Conservation (phyloP, 2,888 invertebrate species). For the Sphecodes monilicornis region DNA sequence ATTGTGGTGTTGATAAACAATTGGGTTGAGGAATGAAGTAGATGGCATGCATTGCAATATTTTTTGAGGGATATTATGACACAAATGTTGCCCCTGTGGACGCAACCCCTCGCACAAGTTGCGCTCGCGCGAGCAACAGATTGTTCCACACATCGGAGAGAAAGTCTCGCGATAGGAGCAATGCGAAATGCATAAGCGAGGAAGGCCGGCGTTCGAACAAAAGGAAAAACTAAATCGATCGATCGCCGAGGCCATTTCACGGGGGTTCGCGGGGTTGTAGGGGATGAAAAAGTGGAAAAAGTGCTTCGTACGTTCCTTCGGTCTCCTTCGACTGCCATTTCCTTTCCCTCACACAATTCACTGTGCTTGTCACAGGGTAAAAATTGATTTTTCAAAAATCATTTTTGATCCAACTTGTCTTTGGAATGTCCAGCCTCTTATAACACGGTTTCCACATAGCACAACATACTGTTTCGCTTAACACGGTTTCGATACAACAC, state of each 20-base stretch:
- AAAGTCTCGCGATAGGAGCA: not conserved
- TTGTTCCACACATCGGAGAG: not conserved
- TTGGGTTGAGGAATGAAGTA: not conserved
- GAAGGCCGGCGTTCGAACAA: not conserved
- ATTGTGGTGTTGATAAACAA: not conserved
- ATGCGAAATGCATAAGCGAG: constrained; percentile 10
- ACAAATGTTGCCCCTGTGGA: not conserved
- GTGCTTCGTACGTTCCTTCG: not conserved
- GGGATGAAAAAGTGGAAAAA: not conserved
- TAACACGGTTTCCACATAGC: too few species aligned
- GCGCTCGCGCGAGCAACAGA: not conserved
- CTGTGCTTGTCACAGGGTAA: not conserved
- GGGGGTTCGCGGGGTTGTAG: not conserved
- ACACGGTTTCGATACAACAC: too few species aligned
- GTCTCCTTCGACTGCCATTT: not conserved
- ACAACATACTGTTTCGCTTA: too few species aligned
- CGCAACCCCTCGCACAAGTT: too few species aligned
- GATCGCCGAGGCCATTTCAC: not conserved
- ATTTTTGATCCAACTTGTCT: not conserved
- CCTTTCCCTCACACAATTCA: not conserved
- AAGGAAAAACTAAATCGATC: constrained; percentile 1
- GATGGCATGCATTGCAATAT: not conserved
- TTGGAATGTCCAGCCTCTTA: not conserved
- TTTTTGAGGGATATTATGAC: not conserved
- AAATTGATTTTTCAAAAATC: not conserved